These are phyloP conservation scores for Scaptomyza parva DNA, from an alignment of 2,888 invertebrate species.

Conservation along the genomic window DNA sequence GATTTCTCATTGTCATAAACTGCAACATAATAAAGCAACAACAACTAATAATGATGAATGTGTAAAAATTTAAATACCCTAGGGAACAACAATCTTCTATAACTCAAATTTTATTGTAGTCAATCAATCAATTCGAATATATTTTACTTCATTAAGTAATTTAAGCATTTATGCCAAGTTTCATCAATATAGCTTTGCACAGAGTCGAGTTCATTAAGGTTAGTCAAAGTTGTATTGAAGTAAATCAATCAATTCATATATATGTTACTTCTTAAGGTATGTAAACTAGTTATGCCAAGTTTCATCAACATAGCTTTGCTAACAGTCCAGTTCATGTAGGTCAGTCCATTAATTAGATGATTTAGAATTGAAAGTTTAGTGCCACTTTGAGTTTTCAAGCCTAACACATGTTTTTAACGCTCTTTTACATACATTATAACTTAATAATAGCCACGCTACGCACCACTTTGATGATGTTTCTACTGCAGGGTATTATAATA, in stretches of 20 bases:
- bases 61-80: conserved; percentile 31
- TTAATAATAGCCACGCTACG: neutral
- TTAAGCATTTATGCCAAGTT: neutral
- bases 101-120: neutral
- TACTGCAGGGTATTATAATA: conserved; percentile 41
- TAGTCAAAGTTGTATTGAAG: neutral
- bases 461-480: neutral
- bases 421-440: conserved; percentile 4
- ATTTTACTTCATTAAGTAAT: neutral
- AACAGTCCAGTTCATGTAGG: conserved; percentile 2
- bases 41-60: conserved; percentile 29
- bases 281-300: neutral
- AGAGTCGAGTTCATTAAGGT: conserved; percentile 2
- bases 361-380: neutral
- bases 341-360: neutral
- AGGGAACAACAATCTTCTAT: neutral
- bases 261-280: neutral
- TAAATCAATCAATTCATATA: neutral
- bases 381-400: neutral
- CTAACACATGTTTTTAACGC: neutral
- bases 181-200: neutral
- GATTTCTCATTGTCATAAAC: conserved; percentile 56
- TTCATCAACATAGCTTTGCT: neutral
- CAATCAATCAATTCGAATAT: neutral
- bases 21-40: conserved; percentile 68